Base-by-base conservation (phyloP, 1,140 invertebrate genomes). In the Pygmarrhopalites habei region DNA sequence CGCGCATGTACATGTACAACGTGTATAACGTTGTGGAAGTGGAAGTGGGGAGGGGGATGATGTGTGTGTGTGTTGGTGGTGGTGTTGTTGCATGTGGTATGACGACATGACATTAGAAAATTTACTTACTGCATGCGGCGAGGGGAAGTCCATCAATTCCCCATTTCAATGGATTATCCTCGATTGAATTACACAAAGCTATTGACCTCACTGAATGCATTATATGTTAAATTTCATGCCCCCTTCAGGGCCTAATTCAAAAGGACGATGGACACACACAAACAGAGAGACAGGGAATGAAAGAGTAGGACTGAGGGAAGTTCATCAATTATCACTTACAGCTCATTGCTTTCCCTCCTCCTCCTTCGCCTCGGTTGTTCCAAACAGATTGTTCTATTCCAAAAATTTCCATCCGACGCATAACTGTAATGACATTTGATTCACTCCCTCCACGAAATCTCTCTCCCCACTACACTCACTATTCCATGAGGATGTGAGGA, bases 181-280 rank as follows among this genome's bases (percentile, higher is more conserved):
- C 46, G 19, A 49, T 49, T 49, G 46, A 49, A 19, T 49, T 19
- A 7, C 46, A 49, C 23, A 49, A 49, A 49, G 46, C 46, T 49
- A 49, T 49, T 49, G 46, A 49, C 46, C 46, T 49, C 46, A 7
- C 46, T 49, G 12, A 12, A 49, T 49, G 46, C 46, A 49, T 49
- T 49, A 49, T 21, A 49, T 10, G 46, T 10, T 19, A 49, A 49
- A 49, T 49, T 49, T 15, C 46, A 49, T 49, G 46, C 46, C 19
- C 46, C 23, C 46, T 49, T 49, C 46, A 7, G 23, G 46, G 12
- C 23, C 19, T 21, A 49, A 7, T 7, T 21, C 46, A 21, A 7
- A 7, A 5, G 7, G 12, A 7, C 7, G 7, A 7, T 49, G 12
- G n/a, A n/a, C n/a, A n/a, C n/a, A n/a, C n/a, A n/a, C n/a, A n/a